Conservation (phyloP, 2,888 invertebrate species). For the Cybosia mesomella region DNA sequence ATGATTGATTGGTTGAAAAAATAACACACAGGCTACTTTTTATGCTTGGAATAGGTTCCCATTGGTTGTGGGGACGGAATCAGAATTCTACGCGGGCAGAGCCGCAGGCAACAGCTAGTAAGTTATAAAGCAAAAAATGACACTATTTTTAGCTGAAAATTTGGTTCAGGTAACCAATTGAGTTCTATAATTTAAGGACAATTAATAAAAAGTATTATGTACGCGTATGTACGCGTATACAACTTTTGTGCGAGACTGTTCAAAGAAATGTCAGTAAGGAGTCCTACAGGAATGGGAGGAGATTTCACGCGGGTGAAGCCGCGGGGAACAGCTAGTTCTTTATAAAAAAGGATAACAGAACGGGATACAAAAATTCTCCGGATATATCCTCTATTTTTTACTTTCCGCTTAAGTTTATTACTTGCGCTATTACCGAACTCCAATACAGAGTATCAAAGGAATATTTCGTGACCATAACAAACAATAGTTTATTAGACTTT, state of each 20-base stretch:
- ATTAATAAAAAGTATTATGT: constrained; percentile 5
- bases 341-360: too few relatives aligned
- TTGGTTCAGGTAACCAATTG: not conserved
- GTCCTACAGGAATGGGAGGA: too few relatives aligned
- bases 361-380: too few relatives aligned
- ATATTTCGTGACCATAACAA: constrained; percentile 6
- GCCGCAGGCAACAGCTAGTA: too few relatives aligned
- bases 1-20: too few relatives aligned
- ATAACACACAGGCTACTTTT: too few relatives aligned
- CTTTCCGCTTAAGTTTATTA: not conserved
- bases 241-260: constrained; percentile 18
- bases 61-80: too few relatives aligned
- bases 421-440: not conserved
- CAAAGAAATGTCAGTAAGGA: constrained; percentile 46
- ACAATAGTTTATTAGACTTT: constrained; percentile 16
- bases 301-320: too few relatives aligned
- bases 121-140: not conserved
- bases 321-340: too few relatives aligned
- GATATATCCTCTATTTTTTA: not conserved
- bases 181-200: not conserved
- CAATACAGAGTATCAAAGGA: not conserved
- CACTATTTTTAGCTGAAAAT: not conserved
- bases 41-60: too few relatives aligned
- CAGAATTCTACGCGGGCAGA: too few relatives aligned
- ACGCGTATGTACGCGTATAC: too few relatives aligned